phyloP scores from a whole-genome alignment of 2,797 vertebrate genomes.

The Pteropus rufus region DNA sequence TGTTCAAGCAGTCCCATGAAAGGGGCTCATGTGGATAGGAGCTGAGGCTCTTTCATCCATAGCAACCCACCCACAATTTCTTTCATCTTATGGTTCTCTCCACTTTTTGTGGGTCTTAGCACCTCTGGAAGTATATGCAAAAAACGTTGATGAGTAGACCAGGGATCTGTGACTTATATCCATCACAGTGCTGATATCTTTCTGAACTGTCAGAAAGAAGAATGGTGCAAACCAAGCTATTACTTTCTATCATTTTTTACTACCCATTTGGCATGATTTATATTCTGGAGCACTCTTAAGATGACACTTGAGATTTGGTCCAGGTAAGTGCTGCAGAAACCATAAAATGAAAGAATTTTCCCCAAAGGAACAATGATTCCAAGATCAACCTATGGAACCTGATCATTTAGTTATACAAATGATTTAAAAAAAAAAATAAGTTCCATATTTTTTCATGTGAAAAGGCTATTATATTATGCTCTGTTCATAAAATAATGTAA shows the following conservation, averaged over 20 bases:
- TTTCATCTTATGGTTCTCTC: background rate
- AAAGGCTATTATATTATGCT: background rate
- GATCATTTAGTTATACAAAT: background rate
- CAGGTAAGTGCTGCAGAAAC: conserved; percentile 39
- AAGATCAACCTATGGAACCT: background rate
- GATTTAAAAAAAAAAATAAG: background rate
- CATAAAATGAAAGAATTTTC: conserved; percentile 30
- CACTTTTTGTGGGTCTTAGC: background rate
- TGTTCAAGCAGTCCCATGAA: accelerated
- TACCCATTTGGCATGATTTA: conserved; percentile 34
- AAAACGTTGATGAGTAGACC: background rate
- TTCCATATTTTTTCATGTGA: background rate
- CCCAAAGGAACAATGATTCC: background rate
- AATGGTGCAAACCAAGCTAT: background rate
- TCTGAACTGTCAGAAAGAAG: background rate
- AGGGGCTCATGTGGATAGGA: accelerated
- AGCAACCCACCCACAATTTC: accelerated
- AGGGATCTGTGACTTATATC: background rate
- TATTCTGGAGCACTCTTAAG: background rate
- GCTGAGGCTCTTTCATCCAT: accelerated
- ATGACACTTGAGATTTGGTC: conserved; percentile 25
- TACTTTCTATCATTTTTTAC: conserved; percentile 13
- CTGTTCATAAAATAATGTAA: background rate
- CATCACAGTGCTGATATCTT: background rate
- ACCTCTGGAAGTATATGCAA: background rate